Conservation (phyloP, 64 coral and sea anemone genomes). For the Montipora capricornis region DNA sequence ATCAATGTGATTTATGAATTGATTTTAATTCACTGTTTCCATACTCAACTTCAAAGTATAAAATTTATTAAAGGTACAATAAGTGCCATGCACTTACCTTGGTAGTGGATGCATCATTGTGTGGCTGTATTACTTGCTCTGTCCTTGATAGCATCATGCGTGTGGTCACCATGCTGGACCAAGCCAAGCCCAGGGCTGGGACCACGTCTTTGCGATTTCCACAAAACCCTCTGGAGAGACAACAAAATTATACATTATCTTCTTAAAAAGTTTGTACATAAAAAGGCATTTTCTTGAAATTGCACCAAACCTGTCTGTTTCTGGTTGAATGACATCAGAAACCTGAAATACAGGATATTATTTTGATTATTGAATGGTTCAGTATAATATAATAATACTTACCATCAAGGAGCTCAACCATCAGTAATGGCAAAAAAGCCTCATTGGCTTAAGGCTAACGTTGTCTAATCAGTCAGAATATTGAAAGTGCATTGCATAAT, state of each 20-base stretch:
- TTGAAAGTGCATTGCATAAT: too few species aligned
- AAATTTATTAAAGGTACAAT: too few species aligned
- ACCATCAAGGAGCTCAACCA: too few species aligned
- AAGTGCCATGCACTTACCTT: neutral
- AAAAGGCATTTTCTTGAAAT: neutral
- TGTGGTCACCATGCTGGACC: slow-evolving; percentile 83
- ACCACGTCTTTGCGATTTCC: slow-evolving; percentile 48
- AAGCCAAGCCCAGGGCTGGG: slow-evolving; percentile 88
- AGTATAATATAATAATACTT: too few species aligned
- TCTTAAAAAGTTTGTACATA: too few species aligned
- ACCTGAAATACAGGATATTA: slow-evolving; percentile 43
- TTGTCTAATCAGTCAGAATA: too few species aligned
- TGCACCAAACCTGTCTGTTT: slow-evolving; percentile 37
- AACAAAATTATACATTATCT: neutral
- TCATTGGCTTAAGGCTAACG: too few species aligned
- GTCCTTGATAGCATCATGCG: slow-evolving; percentile 81
- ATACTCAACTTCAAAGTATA: too few species aligned
- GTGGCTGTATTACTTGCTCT: slow-evolving; percentile 56
- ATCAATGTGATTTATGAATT: too few species aligned
- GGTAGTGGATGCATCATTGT: neutral
- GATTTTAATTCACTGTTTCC: too few species aligned
- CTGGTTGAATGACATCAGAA: slow-evolving; percentile 57
- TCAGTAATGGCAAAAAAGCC: too few species aligned
- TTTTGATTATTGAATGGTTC: too few species aligned
- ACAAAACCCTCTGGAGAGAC: neutral